Conservation (phyloP, 2,797 vertebrate genomes). For the Odontamblyopus rebecca region DNA sequence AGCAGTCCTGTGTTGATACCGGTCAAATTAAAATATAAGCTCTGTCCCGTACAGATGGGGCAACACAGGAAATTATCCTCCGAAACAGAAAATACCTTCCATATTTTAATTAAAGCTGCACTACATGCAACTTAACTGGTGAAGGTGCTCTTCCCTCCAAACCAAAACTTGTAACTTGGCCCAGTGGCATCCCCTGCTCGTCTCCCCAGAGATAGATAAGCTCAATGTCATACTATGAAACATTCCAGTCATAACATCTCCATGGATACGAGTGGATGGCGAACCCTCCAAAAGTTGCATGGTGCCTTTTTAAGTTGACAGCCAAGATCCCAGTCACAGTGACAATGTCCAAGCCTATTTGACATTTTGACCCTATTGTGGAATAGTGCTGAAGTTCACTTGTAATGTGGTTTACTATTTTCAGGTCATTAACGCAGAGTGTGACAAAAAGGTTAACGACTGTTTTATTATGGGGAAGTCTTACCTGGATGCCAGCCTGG, state of each 20-base stretch:
- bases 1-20: background rate
- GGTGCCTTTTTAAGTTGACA: too few relatives aligned
- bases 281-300: too few relatives aligned
- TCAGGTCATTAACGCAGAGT: background rate
- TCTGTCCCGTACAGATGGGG: background rate
- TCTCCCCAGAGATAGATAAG: too few relatives aligned
- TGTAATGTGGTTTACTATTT: background rate
- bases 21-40: background rate
- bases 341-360: background rate
- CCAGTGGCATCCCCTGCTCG: too few relatives aligned
- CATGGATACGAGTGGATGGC: too few relatives aligned
- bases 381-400: background rate
- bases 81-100: background rate
- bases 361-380: background rate
- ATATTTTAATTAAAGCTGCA: background rate
- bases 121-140: background rate
- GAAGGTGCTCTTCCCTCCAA: background rate
- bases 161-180: too few relatives aligned
- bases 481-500: constrained; percentile 80
- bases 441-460: background rate
- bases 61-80: constrained; percentile 1
- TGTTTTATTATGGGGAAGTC: background rate
- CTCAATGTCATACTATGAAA: too few relatives aligned
- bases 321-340: too few relatives aligned
- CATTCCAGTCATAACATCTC: too few relatives aligned